A percentile compares a stretch with the other conserved stretches of the same genome.
Conservation (phyloP, 2,888 invertebrate species). For the Noctua janthe region DNA sequence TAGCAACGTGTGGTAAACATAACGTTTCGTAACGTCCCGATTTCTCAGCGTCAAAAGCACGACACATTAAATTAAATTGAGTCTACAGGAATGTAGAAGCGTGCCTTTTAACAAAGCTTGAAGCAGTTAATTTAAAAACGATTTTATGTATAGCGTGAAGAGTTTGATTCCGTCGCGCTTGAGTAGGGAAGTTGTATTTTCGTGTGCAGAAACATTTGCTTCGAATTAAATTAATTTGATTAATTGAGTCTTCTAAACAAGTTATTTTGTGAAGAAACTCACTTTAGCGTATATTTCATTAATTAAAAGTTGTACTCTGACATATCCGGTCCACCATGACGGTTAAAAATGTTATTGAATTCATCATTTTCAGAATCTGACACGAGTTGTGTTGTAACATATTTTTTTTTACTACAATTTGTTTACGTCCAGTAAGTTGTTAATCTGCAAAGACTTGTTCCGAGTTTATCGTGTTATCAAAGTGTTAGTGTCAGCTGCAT, state of each 20-base stretch:
- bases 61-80: conserved; percentile 74
- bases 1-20: conserved; percentile 38
- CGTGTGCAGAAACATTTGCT: background rate
- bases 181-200: conserved; percentile 1
- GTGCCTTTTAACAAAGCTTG: conserved; percentile 64
- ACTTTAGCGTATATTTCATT: background rate
- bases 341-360: conserved; percentile 18
- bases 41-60: conserved; percentile 65
- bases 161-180: conserved; percentile 24
- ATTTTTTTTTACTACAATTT: background rate
- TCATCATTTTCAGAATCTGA: conserved; percentile 8
- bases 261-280: background rate
- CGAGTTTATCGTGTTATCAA: conserved; percentile 22
- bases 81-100: conserved; percentile 55
- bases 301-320: background rate
- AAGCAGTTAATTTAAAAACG: conserved; percentile 61
- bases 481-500: conserved; percentile 37
- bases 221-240: conserved; percentile 13
- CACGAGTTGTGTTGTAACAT: background rate
- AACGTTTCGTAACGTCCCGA: conserved; percentile 58
- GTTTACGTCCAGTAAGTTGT: background rate
- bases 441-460: background rate
- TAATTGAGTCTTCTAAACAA: conserved; percentile 3
- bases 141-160: conserved; percentile 33
- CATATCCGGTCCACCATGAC: conserved; percentile 11